Evolutionary conservation across 1,140 invertebrate genomes (phyloP).

Genomic region (Aphelinus atriplicis): DNA sequence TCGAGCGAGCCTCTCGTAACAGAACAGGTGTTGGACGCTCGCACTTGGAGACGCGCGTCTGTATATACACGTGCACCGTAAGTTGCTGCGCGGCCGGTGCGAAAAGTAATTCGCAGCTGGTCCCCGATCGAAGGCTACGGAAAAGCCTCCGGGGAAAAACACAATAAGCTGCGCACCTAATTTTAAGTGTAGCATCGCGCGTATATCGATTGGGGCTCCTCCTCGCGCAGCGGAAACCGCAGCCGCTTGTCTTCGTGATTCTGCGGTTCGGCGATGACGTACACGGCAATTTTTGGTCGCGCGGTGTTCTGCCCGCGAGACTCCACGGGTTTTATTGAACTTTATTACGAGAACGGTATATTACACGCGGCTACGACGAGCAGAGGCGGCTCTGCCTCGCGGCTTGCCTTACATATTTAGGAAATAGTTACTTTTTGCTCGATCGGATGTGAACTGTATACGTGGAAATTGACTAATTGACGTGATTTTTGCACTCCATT

Average conservation of each 20-base stretch:
- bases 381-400: too few relatives aligned
- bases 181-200: too few relatives aligned
- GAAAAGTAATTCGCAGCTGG: too few relatives aligned
- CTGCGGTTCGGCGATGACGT: not conserved
- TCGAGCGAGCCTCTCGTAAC: not conserved
- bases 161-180: not conserved
- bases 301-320: too few relatives aligned
- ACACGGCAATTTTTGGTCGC: not conserved
- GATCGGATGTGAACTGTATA: too few relatives aligned
- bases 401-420: too few relatives aligned
- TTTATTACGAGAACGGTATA: not conserved
- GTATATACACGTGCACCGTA: not conserved
- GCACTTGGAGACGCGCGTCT: not conserved
- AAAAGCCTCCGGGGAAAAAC: not conserved
- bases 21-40: slow-evolving; percentile 25
- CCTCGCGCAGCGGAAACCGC: slow-evolving; percentile 1
- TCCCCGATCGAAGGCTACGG: too few relatives aligned
- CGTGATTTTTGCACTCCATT: too few relatives aligned
- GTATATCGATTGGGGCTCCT: slow-evolving; percentile 3
- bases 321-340: slow-evolving; percentile 9
- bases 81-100: not conserved
- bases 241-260: slow-evolving; percentile 2
- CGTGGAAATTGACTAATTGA: too few relatives aligned
- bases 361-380: too few relatives aligned
- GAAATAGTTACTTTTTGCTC: too few relatives aligned